Evolutionary conservation across 30 jellyfish, hydroid and myxozoan genomes (phyloP), one percentile per base, ranked within the genome.

Genomic region (Aurelia sp.): DNA sequence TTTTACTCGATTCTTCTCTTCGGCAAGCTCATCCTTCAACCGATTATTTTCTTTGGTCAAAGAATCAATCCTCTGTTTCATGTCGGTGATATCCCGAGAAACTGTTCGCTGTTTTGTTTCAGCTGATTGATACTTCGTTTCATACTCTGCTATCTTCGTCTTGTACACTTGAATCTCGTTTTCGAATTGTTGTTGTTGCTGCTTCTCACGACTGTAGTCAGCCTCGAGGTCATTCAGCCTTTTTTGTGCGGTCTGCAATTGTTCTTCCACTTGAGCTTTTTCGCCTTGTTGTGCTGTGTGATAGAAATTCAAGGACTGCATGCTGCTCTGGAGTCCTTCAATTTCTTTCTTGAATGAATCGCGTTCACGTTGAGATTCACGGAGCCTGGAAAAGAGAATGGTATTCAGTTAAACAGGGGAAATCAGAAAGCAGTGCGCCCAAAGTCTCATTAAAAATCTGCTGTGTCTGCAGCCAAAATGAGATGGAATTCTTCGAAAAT

Each of bases 281-380:
- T 94, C 99, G 10, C 86, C 84, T 72, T 84, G 95, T 66, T 79
- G 86, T 6, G 95, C 78, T 5, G 85, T 74, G 68, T 86, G 81
- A 71, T 77, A 77, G 66, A 67, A 61, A 53, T 90, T 81, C 75
- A 87, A 67, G 10, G 91, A 47, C 31, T 84, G 97, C 51, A 82
- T 33, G 48, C 90, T 80, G 59, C 94, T 65, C 58, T 90, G 90
- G 55, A 89, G 67, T 9, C 94, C 99, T 38, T 94, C 99, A 38
- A 75, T 84, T 57, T 94, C 98, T 59, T 74, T 76, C 63, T 74
- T 82, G 79, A 85, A 63, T 9, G 78, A 47, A 24, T 77, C 88
- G 67, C 86, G 76, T 18, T 90, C 99, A 61, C 90, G 84, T 57
- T 83, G 92, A 30, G 92, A 74, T 38, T 83, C 86, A 9, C 76